Base-by-base conservation (phyloP, 1,140 invertebrate species). In the Ceratosolen solmsi region DNA sequence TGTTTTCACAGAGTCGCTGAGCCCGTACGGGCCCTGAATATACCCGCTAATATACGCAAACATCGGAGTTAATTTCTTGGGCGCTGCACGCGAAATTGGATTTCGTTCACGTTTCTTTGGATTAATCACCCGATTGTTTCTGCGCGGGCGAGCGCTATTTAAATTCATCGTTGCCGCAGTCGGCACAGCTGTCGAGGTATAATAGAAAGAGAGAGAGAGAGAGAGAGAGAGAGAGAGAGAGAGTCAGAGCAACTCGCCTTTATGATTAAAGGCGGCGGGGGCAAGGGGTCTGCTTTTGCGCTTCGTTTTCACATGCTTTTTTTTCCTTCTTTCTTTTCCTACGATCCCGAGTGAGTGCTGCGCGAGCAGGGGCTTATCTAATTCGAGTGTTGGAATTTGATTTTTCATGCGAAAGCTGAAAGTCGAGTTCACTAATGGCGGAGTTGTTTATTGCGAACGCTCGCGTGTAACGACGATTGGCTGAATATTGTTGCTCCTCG, bases 101-200 rank as follows among this genome's bases (percentile, higher is more conserved):
- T 81, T 80, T 73, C 58, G 38, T 65, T 73, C 56, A 36, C 70
- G 63, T 73, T 70, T 74, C 78, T 63, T 70, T 70, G 30, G 51
- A 73, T 80, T 80, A 79, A 79, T 79, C 68, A 71, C 56, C 41
- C 58, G 56, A 78, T 81, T 84, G 78, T 79, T 79, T 72, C 11
- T 27, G 46, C 27, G n/a, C 25, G 41, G 46, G n/a, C 15, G 41
- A 30, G 8, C 38, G 25, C n/a, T 15, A 70, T 70, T 75, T 74
- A 74, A 56, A 74, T 74, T 36, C 72, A 56, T 74, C 27, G 27
- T 25, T 17, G 27, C 15, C 17, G 30, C 51, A 27, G 13, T 30
- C 49, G 30, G 36, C 30, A 20, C 51, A 56, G 46, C 63, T 68
- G 33, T 60, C 60, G 30, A 17, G 30, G n/a, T n/a, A n/a, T n/a